Base-by-base conservation (phyloP, 2,113 vertebrate species). In the Ciconia maguari region DNA sequence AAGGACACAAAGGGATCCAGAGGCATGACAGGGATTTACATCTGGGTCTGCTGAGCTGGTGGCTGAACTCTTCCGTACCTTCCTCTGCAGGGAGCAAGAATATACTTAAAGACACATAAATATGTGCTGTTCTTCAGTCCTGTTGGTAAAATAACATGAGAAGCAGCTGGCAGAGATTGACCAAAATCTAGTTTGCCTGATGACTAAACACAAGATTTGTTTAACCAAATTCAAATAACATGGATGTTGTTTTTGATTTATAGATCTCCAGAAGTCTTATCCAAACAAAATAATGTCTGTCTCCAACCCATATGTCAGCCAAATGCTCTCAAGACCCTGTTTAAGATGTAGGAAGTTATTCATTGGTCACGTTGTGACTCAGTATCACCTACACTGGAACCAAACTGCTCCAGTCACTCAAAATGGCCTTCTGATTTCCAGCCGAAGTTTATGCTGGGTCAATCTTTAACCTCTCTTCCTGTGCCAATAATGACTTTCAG, bases 391-490 rank as follows among this genome's bases (percentile, higher is more conserved):
- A 15, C 49, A 18, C 49, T 38, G 64, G 89, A 91, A 90, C 55
- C n/a, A 64, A 44, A 27, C 29, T 44, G 79, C 76, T 75, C 38
- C 65, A 34, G 25, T 7, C 83, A 15, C 12, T 90, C 57, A 2
- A 25, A 92, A 88, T 7, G 61, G 25, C 55, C 12, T 78, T 36
- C 48, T 55, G 57, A 75, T 82, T 91, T 85, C 48, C 88, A 94
- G 4, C 38, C 70, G n/a, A 6, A 41, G 44, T 74, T 78, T 20
- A 2, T 52, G 16, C 44, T 15, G 38, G 90, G 87, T 96, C 93
- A 96, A 90, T 97, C 81, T 93, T 96, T 96, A 97, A 96, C 91
- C 66, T 80, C 69, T 84, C 52, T 94, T n/a, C 52, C 80, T 44
- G 64, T 13, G 80, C 83, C 80, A 94, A 0, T 17, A 71, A 41